phyloP scores from a whole-genome alignment of 2,113 vertebrate genomes.

The Plecotus auritus region DNA sequence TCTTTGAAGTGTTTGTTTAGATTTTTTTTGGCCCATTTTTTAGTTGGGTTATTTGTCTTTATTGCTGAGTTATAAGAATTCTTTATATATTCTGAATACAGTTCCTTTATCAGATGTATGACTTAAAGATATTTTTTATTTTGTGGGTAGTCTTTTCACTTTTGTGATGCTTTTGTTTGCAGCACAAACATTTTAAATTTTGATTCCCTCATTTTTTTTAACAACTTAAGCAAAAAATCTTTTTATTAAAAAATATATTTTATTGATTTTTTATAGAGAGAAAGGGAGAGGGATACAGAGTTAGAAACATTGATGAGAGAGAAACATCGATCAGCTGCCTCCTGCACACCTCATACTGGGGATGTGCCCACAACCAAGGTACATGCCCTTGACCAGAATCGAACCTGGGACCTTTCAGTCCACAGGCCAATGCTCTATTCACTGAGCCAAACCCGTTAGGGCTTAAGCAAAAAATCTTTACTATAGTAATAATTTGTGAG shows the following conservation, averaged over 20 bases:
- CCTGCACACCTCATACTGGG: no score
- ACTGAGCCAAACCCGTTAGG: no score
- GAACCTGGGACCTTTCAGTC: no score
- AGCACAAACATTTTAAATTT: background rate
- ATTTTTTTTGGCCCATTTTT: background rate
- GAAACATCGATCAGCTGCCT: no score
- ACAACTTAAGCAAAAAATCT: background rate
- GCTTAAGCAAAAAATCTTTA: background rate
- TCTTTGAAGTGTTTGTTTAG: background rate
- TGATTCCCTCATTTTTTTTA: background rate
- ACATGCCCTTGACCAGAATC: no score
- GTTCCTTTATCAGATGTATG: background rate
- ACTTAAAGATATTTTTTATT: background rate
- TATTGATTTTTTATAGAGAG: no score
- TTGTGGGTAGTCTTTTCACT: background rate
- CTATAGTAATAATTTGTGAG: background rate
- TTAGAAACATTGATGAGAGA: no score
- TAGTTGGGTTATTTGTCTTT: conserved; percentile 16
- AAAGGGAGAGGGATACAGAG: no score
- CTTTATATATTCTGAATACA: background rate
- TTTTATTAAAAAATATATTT: background rate
- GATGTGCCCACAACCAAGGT: no score
- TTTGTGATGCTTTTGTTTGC: conserved; percentile 1
- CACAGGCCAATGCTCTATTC: no score
- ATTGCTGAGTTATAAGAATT: background rate